Base-by-base conservation (phyloP, 64 coral and sea anemone genomes). In the Orbicella faveolata region DNA sequence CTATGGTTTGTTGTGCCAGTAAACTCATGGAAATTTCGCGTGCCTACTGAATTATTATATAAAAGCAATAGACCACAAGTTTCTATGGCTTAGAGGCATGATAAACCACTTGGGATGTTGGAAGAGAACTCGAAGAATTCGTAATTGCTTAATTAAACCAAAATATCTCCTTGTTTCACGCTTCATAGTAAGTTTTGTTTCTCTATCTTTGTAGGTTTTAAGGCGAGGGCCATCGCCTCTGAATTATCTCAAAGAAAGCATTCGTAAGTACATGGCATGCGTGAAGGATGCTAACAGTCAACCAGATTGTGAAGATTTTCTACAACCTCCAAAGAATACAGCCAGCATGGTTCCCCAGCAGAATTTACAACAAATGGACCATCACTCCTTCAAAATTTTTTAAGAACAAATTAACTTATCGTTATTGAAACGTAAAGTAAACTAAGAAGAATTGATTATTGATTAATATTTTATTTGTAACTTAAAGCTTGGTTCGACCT, bases 221-320 rank as follows among this genome's bases (percentile, higher is more conserved):
- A 83, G 80, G 62, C 80, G 35, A n/a, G 80, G 80, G n/a, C 80
- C 80, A 3, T 83, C 80, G 20, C 80, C 80, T 20, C 35, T 83
- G 61, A 83, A 83, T 20, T 83, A 83, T 67, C 80, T 83, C 63
- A 83, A 83, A 44, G 80, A 83, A 18, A 83, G 80, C 61, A 83
- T 83, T 67, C 63, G 36, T 18, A 83, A 83, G 18, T 83, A 83
- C 36, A 67, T 83, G 52, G 15, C 35, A 3, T 83, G 80, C 63
- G 63, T 35, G 19, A 66, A 83, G 30, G 36, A 83, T 13, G 80
- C 34, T 2, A 3, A 41, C 8, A 67, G 61, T 83, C 62, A 83
- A 7, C 57, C 79, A 23, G 80, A 83, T 1, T 83, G 80, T 83
- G 80, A 66, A 67, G 80, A 83, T 23, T 67, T 83, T 8, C 63